phyloP scores from a whole-genome alignment of 2,113 vertebrate species.

The Tricholaema leucomelas region DNA sequence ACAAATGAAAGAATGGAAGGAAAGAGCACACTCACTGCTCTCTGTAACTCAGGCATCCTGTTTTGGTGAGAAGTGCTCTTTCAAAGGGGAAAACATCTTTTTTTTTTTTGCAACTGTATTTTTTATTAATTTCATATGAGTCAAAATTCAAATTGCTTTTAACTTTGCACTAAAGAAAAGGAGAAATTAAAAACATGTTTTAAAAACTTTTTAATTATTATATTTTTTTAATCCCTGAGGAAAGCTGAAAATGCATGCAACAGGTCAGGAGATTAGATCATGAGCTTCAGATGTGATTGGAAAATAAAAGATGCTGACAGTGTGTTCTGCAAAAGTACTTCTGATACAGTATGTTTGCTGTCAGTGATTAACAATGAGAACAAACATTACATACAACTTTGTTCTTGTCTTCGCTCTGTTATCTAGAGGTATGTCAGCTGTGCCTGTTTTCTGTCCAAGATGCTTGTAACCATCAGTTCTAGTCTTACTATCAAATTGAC shows the following conservation, averaged over 20 bases:
- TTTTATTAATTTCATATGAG: neutral
- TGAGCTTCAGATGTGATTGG: neutral
- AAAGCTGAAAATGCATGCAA: neutral
- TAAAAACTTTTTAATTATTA: neutral
- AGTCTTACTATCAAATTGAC: neutral
- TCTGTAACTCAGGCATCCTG: neutral
- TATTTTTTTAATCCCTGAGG: neutral
- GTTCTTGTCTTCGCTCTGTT: neutral
- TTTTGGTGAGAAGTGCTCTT: neutral
- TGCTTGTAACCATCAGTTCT: neutral
- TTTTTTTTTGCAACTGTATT: neutral
- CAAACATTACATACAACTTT: neutral
- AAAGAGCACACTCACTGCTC: neutral
- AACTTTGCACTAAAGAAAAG: neutral
- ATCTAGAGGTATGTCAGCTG: neutral
- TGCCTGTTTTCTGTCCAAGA: neutral
- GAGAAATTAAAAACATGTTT: neutral
- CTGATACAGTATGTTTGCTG: neutral
- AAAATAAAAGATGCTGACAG: neutral
- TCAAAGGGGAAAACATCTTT: neutral
- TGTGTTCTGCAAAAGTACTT: neutral
- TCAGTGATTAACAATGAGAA: neutral
- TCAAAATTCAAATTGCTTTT: neutral
- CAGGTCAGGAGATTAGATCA: neutral
- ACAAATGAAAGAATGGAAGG: neutral